phyloP scores from a whole-genome alignment of 1,140 invertebrate species.

The Liolophura sinensis region DNA sequence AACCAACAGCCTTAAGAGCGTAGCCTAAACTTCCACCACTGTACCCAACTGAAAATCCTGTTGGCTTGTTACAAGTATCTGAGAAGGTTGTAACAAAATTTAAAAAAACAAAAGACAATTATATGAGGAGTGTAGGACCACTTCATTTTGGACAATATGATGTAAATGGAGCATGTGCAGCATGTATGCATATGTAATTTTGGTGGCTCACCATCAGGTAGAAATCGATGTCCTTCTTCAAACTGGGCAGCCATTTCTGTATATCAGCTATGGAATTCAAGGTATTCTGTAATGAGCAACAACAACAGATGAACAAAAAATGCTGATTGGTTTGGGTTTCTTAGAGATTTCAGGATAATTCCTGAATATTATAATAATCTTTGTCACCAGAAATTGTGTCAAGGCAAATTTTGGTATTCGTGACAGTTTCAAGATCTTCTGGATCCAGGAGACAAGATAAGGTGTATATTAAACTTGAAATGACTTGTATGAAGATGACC shows the following conservation, averaged over 20 bases:
- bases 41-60: background rate
- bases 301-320: constrained; percentile 1
- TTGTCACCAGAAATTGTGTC: too few species aligned
- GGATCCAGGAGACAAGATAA: too few species aligned
- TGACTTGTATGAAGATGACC: too few species aligned
- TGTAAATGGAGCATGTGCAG: background rate
- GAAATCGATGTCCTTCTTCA: constrained; percentile 50
- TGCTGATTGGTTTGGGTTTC: background rate
- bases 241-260: constrained; percentile 49
- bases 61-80: background rate
- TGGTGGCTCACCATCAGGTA: constrained; percentile 36
- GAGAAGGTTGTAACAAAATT: background rate
- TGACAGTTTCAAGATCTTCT: background rate
- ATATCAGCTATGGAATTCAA: constrained; percentile 37
- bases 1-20: background rate
- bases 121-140: too few species aligned
- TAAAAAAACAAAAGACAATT: background rate
- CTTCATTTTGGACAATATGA: background rate
- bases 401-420: constrained; percentile 1
- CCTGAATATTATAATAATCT: too few species aligned
- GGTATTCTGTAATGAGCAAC: constrained; percentile 27
- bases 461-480: too few species aligned
- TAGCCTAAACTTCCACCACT: background rate
- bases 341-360: too few species aligned
- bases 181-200: too few species aligned